Evolutionary conservation across 1,140 invertebrate species (phyloP), one percentile per base, ranked within the genome.

Genomic region (Globodera ellingtonae): DNA sequence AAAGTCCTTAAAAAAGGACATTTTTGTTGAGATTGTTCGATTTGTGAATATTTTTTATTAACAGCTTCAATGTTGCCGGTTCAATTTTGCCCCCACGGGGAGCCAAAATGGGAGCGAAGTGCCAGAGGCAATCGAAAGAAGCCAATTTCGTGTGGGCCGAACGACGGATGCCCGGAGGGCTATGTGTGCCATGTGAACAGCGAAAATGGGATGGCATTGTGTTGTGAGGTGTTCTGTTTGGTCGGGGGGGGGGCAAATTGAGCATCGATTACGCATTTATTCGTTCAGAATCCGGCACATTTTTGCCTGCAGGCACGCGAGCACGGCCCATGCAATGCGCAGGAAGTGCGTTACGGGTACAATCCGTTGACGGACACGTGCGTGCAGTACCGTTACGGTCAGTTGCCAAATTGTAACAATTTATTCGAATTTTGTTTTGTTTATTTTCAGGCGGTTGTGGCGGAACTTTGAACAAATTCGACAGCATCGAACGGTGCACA

Each of bases 391-490:
- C 81, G 84, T 69, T 89, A 87, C 79, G 93, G 35, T 35, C 35
- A 35, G 35, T 35, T 35, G 35, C 35, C 35, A 35, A 35, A 35
- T 24, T 24, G 24, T 1, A 24, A 24, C 24, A 24, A 24, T 35
- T 35, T 35, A 0, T 35, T 35, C 35, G 3, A 35, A 35, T 35
- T 35, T 35, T 35, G 35, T 35, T 35, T 35, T 35, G 24, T 24
- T 24, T 24, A 24, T 24, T 35, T 35, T 35, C 35, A 35, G 35
- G 93, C 9, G 94, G 94, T 6, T 95, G 94, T 85, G 93, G 92
- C 24, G 94, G 94, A 5, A 94, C 94, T 87, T 90, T 92, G 67
- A 95, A 95, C 87, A 94, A 94, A 46, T 83, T 82, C 81, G 52
- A 78, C 21, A 83, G 83, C 6, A 72, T 89, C 6, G 82, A 88